Evolutionary conservation across 2,888 invertebrate genomes (phyloP), one percentile per base, ranked within the genome.

Genomic region (Seladonia tumulorum): DNA sequence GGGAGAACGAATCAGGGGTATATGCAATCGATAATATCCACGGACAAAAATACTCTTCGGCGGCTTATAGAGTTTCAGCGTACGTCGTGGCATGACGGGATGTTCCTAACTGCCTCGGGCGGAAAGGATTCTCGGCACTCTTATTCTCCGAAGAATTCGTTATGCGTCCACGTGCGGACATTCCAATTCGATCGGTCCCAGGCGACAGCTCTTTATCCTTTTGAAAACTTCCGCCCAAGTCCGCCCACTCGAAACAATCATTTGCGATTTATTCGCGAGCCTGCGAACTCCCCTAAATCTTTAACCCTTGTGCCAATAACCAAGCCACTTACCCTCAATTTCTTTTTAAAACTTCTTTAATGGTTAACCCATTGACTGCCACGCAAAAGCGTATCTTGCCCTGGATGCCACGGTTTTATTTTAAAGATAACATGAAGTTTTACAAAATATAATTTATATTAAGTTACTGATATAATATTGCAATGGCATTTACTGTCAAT

Each of bases 1-100:
- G 86, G 81, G 86, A 86, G 85, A 72, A 81, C 72, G 80, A 82
- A 78, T 80, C 82, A 86, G 74, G 72, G 76, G 81, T 91, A 90
- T 91, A 89, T 90, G 90, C 90, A 92, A 93, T 93, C 93, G 92
- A 93, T 93, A 93, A 92, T 93, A 93, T 92, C 92, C 91, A 87
- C 85, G 90, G 90, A 93, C 92, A 90, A 93, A 93, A 93, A 93
- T 93, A 93, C 92, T 89, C 89, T 87, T 87, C 88, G 81, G 79
- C 88, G 76, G 90, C 85, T 93, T 92, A 90, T 92, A 91, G 91
- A 91, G 88, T 88, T 90, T 87, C 83, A 79, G 76, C 72, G 86
- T 76, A 79, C 73, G 81, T 75, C 66, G 80, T 53, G 77, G 71
- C 75, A 78, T 66, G 75, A 45, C 82, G 83, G 87, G 76, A 77